These are phyloP conservation scores for Eudyptes chrysolophus DNA, from an alignment of 2,113 vertebrate genomes.

Conservation along the genomic window DNA sequence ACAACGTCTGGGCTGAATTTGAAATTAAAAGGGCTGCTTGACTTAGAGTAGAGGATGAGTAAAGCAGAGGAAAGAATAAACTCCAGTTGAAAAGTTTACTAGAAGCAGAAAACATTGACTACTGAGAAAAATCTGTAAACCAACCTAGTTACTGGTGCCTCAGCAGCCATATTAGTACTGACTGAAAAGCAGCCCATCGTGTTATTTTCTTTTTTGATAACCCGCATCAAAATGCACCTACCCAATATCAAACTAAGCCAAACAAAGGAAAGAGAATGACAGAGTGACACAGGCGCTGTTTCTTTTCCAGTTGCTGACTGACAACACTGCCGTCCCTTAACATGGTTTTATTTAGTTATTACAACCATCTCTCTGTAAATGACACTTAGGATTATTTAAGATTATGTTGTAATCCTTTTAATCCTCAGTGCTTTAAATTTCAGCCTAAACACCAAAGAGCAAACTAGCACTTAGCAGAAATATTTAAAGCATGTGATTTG, in stretches of 20 bases:
- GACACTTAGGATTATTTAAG: slow-evolving; percentile 99
- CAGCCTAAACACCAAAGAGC: slow-evolving; percentile 94
- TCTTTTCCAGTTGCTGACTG: slow-evolving; percentile 82
- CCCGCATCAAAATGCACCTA: neutral
- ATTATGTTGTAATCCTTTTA: slow-evolving; percentile 99
- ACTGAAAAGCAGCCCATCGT: neutral
- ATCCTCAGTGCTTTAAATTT: slow-evolving; percentile 99
- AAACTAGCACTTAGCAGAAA: slow-evolving; percentile 89
- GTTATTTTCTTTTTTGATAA: neutral
- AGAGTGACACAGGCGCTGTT: neutral
- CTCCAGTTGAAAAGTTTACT: neutral
- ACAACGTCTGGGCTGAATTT: neutral
- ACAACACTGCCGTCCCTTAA: slow-evolving; percentile 87
- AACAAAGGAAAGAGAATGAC: neutral
- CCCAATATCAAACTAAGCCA: neutral
- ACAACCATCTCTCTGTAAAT: slow-evolving; percentile 92
- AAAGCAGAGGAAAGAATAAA: neutral
- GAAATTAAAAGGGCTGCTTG: neutral
- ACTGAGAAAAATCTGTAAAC: neutral
- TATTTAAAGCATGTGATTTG: slow-evolving; percentile 88
- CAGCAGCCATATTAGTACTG: neutral
- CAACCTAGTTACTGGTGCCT: neutral
- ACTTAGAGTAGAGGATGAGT: neutral
- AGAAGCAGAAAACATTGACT: neutral
- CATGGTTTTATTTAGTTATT: slow-evolving; percentile 92